A percentile compares a stretch with the other conserved stretches of the same genome.
Evolutionary conservation across 1,140 invertebrate species (phyloP).

Genomic region (Magallana ariakensis): DNA sequence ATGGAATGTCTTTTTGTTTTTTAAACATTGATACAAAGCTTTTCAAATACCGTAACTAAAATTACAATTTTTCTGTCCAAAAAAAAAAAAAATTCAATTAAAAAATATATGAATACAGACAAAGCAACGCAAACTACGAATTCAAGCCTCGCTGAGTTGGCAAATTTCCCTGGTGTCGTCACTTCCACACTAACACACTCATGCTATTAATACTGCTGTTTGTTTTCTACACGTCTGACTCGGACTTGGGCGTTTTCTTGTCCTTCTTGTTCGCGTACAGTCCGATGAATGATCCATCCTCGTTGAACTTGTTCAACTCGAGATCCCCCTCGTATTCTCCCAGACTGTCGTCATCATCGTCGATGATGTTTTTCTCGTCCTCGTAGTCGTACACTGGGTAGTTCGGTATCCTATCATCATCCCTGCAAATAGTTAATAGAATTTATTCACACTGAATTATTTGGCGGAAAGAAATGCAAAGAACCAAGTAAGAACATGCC

Average conservation of each 20-base stretch:
- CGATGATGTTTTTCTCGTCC: conserved; percentile 43
- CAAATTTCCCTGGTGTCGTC: not conserved
- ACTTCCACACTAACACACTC: not conserved
- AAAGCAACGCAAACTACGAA: not conserved
- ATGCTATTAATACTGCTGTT: conserved; percentile 8
- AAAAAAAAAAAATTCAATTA: no score
- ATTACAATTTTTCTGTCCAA: no score
- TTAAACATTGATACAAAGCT: no score
- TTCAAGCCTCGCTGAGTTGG: conserved; percentile 1
- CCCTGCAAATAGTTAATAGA: conserved; percentile 55
- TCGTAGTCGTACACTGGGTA: conserved; percentile 59
- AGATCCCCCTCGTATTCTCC: conserved; percentile 70
- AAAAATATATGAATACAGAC: no score
- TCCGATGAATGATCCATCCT: conserved; percentile 77
- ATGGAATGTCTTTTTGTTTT: no score
- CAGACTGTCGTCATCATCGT: conserved; percentile 58
- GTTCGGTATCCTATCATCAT: conserved; percentile 66
- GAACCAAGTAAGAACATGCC: no score
- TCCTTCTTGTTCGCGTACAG: conserved; percentile 69
- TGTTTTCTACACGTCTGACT: conserved; percentile 8
- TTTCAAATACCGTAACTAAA: no score
- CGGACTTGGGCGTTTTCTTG: conserved; percentile 37
- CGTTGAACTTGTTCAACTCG: conserved; percentile 72
- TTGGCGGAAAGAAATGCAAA: no score
- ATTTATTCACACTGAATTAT: not conserved